phyloP scores from a whole-genome alignment of 2,797 vertebrate species.

The Acanthurus leucopareius region DNA sequence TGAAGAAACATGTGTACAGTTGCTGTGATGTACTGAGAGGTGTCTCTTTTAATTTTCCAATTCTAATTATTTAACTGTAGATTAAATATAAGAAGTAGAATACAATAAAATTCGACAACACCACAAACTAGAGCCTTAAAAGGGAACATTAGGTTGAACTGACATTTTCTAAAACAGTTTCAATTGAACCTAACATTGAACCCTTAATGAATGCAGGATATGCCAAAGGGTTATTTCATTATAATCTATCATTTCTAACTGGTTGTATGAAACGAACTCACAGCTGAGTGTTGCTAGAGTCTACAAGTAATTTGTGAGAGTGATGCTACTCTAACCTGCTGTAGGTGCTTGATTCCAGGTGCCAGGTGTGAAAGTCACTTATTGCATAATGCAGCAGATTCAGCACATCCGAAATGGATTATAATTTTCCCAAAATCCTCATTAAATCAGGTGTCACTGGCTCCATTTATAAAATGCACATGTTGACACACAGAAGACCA shows the following conservation, averaged over 20 bases:
- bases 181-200: background rate
- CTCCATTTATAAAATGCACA: background rate
- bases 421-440: slow-evolving; percentile 4
- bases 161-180: background rate
- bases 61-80: too few species aligned
- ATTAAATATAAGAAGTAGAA: background rate
- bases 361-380: slow-evolving; percentile 2
- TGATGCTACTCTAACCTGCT: background rate
- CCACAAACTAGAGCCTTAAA: background rate
- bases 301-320: background rate
- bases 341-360: background rate
- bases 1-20: too few species aligned
- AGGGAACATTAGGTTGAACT: background rate
- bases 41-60: too few species aligned
- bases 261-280: background rate
- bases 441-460: background rate
- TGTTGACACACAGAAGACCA: background rate
- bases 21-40: too few species aligned
- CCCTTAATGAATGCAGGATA: background rate
- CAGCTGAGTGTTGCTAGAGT: background rate
- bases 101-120: background rate
- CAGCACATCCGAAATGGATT: slow-evolving; percentile 6
- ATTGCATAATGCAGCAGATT: background rate
- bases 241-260: background rate
- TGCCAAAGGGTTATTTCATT: too few species aligned